Evolutionary conservation across 2,113 vertebrate species (phyloP).

Genomic region (Blennius ocellaris): DNA sequence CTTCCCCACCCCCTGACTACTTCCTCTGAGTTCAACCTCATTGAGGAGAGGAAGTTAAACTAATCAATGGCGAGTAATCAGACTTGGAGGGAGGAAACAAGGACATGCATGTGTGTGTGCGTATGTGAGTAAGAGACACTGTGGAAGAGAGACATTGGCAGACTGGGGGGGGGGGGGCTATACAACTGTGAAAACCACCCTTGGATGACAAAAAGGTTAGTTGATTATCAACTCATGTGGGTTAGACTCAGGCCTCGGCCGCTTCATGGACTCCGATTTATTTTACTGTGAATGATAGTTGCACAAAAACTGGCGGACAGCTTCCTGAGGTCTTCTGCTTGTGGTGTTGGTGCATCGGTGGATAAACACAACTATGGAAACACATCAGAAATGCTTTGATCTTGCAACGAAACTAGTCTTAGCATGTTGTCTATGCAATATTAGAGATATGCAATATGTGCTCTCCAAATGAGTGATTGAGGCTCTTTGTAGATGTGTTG

Average conservation of each 20-base stretch:
- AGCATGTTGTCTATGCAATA: conserved; percentile 58
- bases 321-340: conserved; percentile 27
- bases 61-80: conserved; percentile 57
- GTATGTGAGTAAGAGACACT: not conserved
- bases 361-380: conserved; percentile 21
- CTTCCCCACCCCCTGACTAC: conserved; percentile 83
- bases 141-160: too few species aligned
- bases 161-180: conserved; percentile 22
- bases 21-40: conserved; percentile 78
- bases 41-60: conserved; percentile 17
- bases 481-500: conserved; percentile 57
- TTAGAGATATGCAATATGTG: conserved; percentile 35
- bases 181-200: conserved; percentile 66
- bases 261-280: conserved; percentile 59
- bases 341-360: conserved; percentile 29
- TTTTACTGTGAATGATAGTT: conserved; percentile 63
- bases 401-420: conserved; percentile 46
- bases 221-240: conserved; percentile 43
- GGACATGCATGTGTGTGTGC: conserved; percentile 1
- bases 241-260: conserved; percentile 49
- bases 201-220: conserved; percentile 52
- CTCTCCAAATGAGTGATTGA: conserved; percentile 54
- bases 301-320: conserved; percentile 39
- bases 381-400: conserved; percentile 36
- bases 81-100: conserved; percentile 41